Evolutionary conservation across 2,888 invertebrate genomes (phyloP), one percentile per base, ranked within the genome.

Genomic region (Phyto melanocephala): DNA sequence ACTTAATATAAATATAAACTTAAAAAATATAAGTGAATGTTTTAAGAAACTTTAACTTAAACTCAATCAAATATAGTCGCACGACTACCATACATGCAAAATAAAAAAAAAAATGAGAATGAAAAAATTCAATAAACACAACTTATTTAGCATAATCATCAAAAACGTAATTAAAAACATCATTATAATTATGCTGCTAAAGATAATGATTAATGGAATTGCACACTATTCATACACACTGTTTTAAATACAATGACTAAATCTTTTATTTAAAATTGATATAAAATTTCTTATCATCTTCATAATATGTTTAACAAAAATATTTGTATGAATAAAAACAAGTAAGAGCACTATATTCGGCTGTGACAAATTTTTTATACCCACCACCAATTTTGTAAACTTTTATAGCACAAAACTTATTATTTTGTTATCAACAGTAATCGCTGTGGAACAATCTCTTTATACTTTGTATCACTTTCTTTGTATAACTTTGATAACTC

Each of bases 171-270:
- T 54, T 37, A 68, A 54, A 10, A 45, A 56, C 58, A 58, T 52
- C 11, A 24, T 70, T 7, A 65, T 45, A 6, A 62, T 42, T 42
- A 50, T 68, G 68, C 42, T 54, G 37, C 60, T 62, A 56, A 70
- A 62, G 10, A 68, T 20, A 17, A 65, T 58, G 58, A 68, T 2
- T 28, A 37, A 54, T 70, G 71, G 63, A 65, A 71, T 65, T 79
- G 75, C 56, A 50, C 68, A 75, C 63, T 47, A 54, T 42, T 42
- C 62, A 28, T 47, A 15, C 42, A 15, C n/a, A 35, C 40, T 75
- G 62, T 70, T 77, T 77, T 77, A 47, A 77, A 77, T 62, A 82
- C 62, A 80, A 80, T 80, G 72, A 71, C 82, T 79, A 74, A 75
- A 71, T 74, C 45, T 71, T 22, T 71, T 58, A 76, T 71, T 35